Base-by-base conservation (phyloP, 1,140 invertebrate genomes). In the Pseudobourletiella spinata region DNA sequence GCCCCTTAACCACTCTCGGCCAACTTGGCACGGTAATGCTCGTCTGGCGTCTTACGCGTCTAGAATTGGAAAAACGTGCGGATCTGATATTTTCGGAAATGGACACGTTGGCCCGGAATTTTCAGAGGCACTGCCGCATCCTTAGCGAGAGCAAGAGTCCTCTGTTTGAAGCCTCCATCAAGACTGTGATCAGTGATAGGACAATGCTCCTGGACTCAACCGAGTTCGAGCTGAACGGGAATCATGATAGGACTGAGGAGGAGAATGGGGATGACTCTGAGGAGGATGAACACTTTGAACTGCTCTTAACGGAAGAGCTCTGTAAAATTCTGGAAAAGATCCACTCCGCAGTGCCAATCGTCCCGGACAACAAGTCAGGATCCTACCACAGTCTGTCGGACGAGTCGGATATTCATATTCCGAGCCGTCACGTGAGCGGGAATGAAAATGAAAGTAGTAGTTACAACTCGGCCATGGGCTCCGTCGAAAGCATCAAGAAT, bases 21-120 rank as follows among this genome's bases (percentile, higher is more conserved):
- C 61, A 64, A 28, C 24, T 65, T 1, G 68, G 68, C 6, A 39
- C 51, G 4, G 44, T 66, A 14, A 22, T 55, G 32, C 48, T 70
- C 20, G 51, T 70, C n/a, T 59, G 54, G 51, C 58, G 57, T 42
- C 50, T 70, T 0, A 52, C 63, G 46, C 6, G 26, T n/a, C 30
- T 69, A 15, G 43, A 66, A 20, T 26, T 32, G 6, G 11, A 56
- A n/a, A 42, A 43, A 30, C 16, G 44, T 22, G 15, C 24, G 22
- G 68, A 70, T 64, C 46, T 64, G 3, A 60, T 70, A n/a, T 64
- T 65, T 29, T 39, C 51, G 11, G 65, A 66, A 63, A 70, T 70
- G 59, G 43, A 35, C 39, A 29, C 16, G n/a, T 29, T 63, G 2
- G 63, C 59, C 0, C 2, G 24, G 14, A 54, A 62, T 30, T 66